Conservation (phyloP, 2,113 vertebrate genomes). For the Oreochromis aureus region DNA sequence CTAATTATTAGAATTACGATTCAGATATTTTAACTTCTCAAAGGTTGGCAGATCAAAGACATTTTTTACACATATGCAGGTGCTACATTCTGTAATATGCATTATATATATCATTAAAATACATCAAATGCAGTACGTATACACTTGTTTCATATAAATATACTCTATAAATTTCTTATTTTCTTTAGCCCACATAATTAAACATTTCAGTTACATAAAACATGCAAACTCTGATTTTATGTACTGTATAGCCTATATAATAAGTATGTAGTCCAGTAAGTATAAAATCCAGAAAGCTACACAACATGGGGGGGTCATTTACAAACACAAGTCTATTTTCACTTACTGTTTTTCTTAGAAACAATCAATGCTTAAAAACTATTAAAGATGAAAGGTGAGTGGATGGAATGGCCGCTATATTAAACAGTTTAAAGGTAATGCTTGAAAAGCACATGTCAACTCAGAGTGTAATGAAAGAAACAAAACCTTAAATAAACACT, state of each 20-base stretch:
- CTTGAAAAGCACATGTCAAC: not conserved
- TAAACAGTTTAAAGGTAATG: not conserved
- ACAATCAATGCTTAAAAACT: not conserved
- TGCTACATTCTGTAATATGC: not conserved
- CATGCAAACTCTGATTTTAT: not conserved
- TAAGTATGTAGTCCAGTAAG: not conserved
- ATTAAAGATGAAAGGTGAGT: not conserved
- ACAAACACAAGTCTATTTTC: no score
- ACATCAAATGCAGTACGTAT: not conserved
- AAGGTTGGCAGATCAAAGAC: not conserved
- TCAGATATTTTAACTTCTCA: not conserved
- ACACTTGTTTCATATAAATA: not conserved
- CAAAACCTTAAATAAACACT: not conserved
- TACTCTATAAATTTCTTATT: not conserved
- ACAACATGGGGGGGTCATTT: no score
- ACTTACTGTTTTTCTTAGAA: no score
- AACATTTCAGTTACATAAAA: not conserved
- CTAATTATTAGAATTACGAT: not conserved
- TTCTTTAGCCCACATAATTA: not conserved
- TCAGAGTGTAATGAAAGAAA: not conserved
- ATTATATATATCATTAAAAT: no score
- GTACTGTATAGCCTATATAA: not conserved
- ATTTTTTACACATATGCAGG: not conserved
- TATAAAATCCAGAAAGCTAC: not conserved
- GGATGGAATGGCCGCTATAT: not conserved